Percentiles rank a stretch among this genome's conserved stretches.
Evolutionary conservation across 1,140 invertebrate genomes (phyloP).

Genomic region (Eciton burchellii): DNA sequence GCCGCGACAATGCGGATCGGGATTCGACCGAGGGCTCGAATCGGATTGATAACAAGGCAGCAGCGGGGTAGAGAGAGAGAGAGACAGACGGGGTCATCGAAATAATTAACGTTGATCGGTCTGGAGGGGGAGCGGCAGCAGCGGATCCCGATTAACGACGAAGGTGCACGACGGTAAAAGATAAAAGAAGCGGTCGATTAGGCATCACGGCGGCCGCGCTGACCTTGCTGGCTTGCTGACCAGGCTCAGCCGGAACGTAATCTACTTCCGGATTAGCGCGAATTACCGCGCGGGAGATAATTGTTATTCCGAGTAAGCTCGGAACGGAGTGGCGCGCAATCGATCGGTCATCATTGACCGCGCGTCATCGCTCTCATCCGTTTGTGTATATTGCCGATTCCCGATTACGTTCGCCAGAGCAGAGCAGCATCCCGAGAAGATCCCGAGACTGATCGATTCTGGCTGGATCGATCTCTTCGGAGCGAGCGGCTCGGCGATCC

Average conservation of each 20-base stretch:
- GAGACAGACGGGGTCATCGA: neutral
- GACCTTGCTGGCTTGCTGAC: no score
- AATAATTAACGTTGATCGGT: neutral
- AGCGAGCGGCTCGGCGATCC: conserved; percentile 21
- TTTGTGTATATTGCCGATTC: no score
- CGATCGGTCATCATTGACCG: neutral
- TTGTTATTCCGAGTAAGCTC: neutral
- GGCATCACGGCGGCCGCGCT: neutral
- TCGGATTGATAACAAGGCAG: no score
- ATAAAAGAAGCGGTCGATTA: neutral
- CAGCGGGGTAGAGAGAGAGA: no score
- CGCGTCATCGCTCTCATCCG: no score
- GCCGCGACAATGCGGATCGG: conserved; percentile 10
- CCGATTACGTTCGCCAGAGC: neutral
- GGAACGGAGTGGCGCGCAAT: no score
- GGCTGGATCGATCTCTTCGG: no score
- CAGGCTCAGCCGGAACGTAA: neutral
- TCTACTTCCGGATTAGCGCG: neutral
- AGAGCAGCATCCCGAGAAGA: no score
- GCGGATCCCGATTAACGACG: no score
- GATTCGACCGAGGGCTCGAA: neutral
- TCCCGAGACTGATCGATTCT: no score
- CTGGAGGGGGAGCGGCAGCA: no score
- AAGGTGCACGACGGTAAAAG: no score
- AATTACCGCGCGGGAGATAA: neutral